phyloP scores from a whole-genome alignment of 2,888 invertebrate species.

The Ormyrus rosae region DNA sequence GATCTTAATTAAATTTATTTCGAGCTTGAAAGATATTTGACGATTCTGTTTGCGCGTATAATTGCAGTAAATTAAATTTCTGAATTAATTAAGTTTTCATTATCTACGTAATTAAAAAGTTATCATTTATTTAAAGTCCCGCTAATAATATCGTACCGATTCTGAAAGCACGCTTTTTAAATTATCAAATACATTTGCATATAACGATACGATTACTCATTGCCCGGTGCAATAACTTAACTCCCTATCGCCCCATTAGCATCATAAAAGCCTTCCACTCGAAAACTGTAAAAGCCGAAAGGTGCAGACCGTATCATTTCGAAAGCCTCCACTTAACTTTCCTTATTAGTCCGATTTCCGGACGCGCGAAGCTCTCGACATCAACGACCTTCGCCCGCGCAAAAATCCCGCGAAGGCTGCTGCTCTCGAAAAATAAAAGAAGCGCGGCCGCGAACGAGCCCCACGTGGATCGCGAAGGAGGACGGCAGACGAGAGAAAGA shows the following conservation, averaged over 20 bases:
- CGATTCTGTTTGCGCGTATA: no score
- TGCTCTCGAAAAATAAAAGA: not conserved
- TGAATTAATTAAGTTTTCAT: no score
- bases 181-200: not conserved
- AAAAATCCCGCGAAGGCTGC: not conserved
- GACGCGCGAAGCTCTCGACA: not conserved
- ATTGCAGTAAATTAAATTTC: no score
- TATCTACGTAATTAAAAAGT: no score
- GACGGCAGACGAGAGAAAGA: not conserved
- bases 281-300: not conserved
- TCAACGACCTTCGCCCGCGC: not conserved
- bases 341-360: conserved; percentile 1
- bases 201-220: not conserved
- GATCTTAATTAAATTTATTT: no score
- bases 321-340: not conserved
- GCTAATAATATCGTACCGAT: no score
- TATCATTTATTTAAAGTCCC: no score
- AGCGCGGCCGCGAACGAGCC: not conserved
- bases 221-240: not conserved
- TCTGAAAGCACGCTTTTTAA: not conserved
- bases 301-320: not conserved
- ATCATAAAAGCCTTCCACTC: not conserved
- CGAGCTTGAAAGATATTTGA: no score
- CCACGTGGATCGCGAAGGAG: not conserved
- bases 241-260: not conserved